Percentiles rank a stretch among this genome's conserved stretches.
Evolutionary conservation across 2,888 invertebrate species (phyloP).

Genomic region (Adelphocoris suturalis): DNA sequence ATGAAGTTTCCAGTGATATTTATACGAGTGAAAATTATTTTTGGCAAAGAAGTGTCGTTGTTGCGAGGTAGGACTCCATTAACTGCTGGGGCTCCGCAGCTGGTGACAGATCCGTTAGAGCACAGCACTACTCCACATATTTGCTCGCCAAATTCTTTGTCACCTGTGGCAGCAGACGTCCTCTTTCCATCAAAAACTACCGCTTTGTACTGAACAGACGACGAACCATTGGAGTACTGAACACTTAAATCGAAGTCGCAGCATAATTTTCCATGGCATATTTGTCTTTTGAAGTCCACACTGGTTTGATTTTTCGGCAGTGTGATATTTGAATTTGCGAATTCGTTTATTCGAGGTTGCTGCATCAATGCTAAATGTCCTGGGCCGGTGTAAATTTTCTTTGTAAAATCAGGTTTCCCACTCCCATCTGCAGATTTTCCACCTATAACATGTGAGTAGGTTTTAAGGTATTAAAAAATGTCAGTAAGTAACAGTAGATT

Average conservation of each 20-base stretch:
- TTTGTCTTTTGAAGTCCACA: not conserved
- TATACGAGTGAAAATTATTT: not conserved
- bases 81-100: slow-evolving; percentile 2
- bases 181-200: slow-evolving; percentile 33
- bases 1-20: slow-evolving; percentile 5
- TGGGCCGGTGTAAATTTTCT: not conserved
- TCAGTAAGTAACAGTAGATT: too few species aligned
- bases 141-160: slow-evolving; percentile 2
- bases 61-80: not conserved
- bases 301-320: not conserved
- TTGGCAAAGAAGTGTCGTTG: not conserved
- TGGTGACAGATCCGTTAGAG: not conserved
- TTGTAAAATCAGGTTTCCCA: not conserved
- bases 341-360: not conserved
- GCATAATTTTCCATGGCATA: slow-evolving; percentile 50
- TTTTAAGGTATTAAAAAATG: too few species aligned
- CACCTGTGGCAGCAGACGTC: not conserved
- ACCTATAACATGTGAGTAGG: not conserved
- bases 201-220: not conserved
- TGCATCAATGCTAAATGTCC: not conserved
- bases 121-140: slow-evolving; percentile 37
- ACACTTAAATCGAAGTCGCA: slow-evolving; percentile 41
- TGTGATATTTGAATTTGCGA: not conserved
- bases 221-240: not conserved
- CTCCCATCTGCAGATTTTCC: not conserved